These are phyloP conservation scores for Heterotilapia buettikoferi DNA, from an alignment of 2,113 vertebrate species.

Conservation along the genomic window DNA sequence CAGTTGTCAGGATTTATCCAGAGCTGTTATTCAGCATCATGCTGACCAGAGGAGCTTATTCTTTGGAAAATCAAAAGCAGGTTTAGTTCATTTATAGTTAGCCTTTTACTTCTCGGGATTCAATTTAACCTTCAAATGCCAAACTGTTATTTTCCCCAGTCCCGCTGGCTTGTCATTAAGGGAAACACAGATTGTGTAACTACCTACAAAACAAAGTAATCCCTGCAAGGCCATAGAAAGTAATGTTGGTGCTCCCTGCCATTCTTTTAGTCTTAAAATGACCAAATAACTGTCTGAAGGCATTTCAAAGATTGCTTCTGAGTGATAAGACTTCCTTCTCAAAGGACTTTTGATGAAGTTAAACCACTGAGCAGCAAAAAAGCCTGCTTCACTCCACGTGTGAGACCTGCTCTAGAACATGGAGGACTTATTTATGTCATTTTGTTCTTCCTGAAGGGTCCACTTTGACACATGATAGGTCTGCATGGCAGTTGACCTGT, in stretches of 20 bases:
- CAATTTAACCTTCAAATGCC: background rate
- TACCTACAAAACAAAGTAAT: background rate
- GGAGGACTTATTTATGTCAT: background rate
- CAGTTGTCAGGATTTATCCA: background rate
- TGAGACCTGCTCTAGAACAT: background rate
- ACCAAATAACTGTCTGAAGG: background rate
- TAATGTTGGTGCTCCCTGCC: background rate
- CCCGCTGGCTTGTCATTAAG: accelerated
- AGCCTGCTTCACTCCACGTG: background rate
- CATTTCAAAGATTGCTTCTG: background rate
- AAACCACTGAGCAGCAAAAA: background rate
- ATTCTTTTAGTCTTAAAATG: background rate
- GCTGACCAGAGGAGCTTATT: accelerated
- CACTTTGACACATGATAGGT: background rate
- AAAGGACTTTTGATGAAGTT: background rate
- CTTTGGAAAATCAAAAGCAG: background rate
- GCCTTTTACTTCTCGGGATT: background rate
- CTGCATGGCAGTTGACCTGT: background rate
- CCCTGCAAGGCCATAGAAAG: background rate
- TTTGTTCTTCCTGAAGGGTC: background rate
- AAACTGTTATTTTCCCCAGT: background rate
- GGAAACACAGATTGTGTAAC: background rate
- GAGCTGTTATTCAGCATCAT: background rate
- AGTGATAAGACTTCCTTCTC: background rate
- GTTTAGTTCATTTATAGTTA: background rate